A percentile compares a stretch with the other conserved stretches of the same genome.
Evolutionary conservation across 2,888 invertebrate genomes (phyloP).

Genomic region (Empis stercorea): DNA sequence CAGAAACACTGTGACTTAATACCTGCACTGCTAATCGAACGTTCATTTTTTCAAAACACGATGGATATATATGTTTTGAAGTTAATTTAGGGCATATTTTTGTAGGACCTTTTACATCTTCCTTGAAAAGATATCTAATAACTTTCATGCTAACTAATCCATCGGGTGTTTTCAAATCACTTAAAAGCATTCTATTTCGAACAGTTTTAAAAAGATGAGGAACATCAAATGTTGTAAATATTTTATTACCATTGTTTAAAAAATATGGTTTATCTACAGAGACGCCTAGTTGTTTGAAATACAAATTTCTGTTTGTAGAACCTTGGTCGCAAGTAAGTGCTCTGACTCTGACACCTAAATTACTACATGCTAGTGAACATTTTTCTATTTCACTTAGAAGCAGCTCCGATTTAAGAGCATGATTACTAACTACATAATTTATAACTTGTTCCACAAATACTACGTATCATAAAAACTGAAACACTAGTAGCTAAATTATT

Average conservation of each 20-base stretch:
- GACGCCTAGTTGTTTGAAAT: background rate
- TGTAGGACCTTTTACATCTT: background rate
- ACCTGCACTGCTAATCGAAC: conserved; percentile 1
- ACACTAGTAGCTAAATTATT: no score
- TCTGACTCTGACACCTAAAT: no score
- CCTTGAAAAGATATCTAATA: background rate
- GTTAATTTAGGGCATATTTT: conserved; percentile 5
- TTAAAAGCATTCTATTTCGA: background rate
- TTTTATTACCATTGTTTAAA: background rate
- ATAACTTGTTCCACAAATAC: no score
- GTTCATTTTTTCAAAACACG: conserved; percentile 4
- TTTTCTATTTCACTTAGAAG: no score
- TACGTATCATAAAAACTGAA: no score
- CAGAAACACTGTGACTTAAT: background rate
- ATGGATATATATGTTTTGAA: background rate
- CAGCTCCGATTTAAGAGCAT: no score
- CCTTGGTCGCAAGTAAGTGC: no score
- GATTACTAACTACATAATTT: no score
- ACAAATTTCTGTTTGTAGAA: background rate
- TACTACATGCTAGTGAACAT: no score
- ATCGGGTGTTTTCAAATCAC: no score
- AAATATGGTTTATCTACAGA: conserved; percentile 1
- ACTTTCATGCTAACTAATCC: background rate
- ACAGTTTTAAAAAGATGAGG: background rate
- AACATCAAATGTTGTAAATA: background rate